Conservation (phyloP, 2,888 invertebrate species). For the Cinara cedri region DNA sequence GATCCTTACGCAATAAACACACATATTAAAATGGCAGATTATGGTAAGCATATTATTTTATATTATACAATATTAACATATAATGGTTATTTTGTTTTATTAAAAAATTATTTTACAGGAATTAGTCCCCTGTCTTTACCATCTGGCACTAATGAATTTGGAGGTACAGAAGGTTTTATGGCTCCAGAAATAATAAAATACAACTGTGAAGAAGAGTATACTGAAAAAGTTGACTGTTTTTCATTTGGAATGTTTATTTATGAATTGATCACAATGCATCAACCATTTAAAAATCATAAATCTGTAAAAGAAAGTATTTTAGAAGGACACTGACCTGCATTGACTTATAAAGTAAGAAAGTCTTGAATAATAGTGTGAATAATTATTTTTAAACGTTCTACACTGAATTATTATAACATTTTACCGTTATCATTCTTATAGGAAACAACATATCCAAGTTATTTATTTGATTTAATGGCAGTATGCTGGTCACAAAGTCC, state of each 20-base stretch:
- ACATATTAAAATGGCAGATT: constrained; percentile 94
- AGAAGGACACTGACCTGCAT: constrained; percentile 89
- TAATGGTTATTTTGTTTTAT: background rate
- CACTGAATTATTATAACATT: too few relatives aligned
- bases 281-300: constrained; percentile 95
- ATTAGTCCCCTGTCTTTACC: constrained; percentile 87
- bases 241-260: constrained; percentile 99
- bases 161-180: constrained; percentile 99
- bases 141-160: constrained; percentile 94
- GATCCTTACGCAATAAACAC: constrained; percentile 72
- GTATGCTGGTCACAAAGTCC: constrained; percentile 89
- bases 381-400: background rate
- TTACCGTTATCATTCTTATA: constrained; percentile 61
- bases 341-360: constrained; percentile 76
- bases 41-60: constrained; percentile 69
- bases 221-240: constrained; percentile 97
- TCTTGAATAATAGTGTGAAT: background rate
- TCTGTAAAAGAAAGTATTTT: constrained; percentile 95
- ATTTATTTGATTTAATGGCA: constrained; percentile 92
- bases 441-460: constrained; percentile 84
- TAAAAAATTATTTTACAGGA: constrained; percentile 64
- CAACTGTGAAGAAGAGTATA: constrained; percentile 98
- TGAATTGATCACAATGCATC: constrained; percentile 88
- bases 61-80: background rate
- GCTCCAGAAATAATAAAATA: constrained; percentile 98